Percentiles rank a stretch among this genome's conserved stretches.
Conservation (phyloP, 2,113 vertebrate species). For the Bolborhynchus lineola region DNA sequence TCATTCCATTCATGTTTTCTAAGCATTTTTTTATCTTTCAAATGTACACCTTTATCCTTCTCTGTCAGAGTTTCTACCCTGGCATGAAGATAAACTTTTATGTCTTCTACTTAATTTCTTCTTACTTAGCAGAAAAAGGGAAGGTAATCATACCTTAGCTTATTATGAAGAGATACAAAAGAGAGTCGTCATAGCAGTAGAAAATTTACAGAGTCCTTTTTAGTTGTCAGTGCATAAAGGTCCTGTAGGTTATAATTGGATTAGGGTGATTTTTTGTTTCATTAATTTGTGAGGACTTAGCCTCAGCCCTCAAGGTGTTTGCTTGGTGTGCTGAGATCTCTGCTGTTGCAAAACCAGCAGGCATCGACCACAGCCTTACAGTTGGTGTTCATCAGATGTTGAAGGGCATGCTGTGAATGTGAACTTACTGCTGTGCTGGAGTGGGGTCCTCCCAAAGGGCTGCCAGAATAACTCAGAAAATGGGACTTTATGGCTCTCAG, state of each 20-base stretch:
- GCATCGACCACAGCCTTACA: rapidly evolving
- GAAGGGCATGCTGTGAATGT: background rate
- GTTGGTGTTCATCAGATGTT: background rate
- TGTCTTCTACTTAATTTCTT: background rate
- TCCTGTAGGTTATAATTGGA: rapidly evolving
- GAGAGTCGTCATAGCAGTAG: background rate
- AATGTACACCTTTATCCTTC: background rate
- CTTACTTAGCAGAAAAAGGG: background rate
- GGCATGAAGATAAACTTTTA: background rate
- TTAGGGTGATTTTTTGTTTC: background rate
- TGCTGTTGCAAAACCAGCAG: background rate
- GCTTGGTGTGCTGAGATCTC: background rate
- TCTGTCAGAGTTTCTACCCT: background rate
- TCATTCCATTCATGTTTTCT: background rate
- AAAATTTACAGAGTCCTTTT: background rate
- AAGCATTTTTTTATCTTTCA: background rate
- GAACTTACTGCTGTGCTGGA: background rate
- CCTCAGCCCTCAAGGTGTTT: background rate
- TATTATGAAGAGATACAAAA: background rate
- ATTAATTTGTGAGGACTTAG: background rate
- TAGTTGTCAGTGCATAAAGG: background rate
- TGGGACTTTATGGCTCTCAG: background rate
- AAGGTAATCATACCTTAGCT: background rate
- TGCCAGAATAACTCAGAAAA: background rate
- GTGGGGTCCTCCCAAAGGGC: background rate